These are phyloP conservation scores for Pachydiplax longipennis DNA, from an alignment of 2,888 invertebrate genomes.

Conservation along the genomic window DNA sequence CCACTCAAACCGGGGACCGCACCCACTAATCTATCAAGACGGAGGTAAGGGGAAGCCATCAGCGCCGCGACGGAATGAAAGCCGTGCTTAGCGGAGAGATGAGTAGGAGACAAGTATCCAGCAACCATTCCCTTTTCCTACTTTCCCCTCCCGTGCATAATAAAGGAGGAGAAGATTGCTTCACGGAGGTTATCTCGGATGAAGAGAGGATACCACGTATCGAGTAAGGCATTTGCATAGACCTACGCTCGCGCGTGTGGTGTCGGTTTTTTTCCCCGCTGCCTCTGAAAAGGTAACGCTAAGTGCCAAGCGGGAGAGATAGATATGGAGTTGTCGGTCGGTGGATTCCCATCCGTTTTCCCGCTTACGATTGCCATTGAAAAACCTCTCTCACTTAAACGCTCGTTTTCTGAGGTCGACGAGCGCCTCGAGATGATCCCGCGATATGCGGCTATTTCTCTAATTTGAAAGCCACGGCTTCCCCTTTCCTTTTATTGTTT, in stretches of 20 bases:
- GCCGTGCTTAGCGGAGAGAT: neutral
- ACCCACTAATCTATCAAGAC: neutral
- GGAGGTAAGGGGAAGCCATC: neutral
- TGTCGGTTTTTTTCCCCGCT: neutral
- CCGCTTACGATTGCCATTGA: neutral
- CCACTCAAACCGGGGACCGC: neutral
- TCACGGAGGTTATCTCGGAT: conserved; percentile 29
- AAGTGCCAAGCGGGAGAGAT: neutral
- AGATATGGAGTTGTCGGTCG: neutral
- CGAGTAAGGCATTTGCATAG: conserved; percentile 7
- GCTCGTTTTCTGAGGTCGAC: neutral
- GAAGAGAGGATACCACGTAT: neutral
- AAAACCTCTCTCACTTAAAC: neutral
- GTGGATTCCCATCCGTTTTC: neutral
- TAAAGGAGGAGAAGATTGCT: conserved; percentile 22
- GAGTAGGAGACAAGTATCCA: neutral
- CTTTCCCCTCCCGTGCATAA: conserved; percentile 10
- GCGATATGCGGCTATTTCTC: neutral
- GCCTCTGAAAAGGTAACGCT: neutral
- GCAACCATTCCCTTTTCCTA: neutral
- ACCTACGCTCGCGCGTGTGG: neutral
- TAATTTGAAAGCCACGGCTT: too few relatives aligned
- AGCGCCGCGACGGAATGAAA: neutral
- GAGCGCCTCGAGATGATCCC: neutral
- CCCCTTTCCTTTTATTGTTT: too few relatives aligned